phyloP scores from a whole-genome alignment of 2,113 vertebrate species.

The Odontophorus gujanensis region DNA sequence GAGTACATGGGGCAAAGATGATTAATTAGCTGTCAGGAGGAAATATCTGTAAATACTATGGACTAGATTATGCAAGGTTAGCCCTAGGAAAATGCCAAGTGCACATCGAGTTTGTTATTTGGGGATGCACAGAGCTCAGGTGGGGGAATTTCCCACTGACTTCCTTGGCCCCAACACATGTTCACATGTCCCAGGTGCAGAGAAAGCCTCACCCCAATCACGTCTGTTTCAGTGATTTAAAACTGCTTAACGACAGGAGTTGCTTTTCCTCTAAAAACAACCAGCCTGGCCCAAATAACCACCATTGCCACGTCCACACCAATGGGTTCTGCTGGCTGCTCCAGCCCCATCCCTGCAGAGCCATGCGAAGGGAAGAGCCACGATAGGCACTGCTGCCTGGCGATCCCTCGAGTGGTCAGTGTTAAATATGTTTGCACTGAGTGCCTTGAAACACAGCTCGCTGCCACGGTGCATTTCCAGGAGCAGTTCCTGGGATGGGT shows the following conservation, averaged over 20 bases:
- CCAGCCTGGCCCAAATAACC: neutral
- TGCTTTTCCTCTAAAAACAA: neutral
- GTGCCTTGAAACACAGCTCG: rapidly evolving
- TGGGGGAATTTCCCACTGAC: neutral
- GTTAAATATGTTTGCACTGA: neutral
- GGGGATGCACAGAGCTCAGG: neutral
- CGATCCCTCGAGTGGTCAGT: rapidly evolving
- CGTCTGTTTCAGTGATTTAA: neutral
- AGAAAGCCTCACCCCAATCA: rapidly evolving
- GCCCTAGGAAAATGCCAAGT: neutral
- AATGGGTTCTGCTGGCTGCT: neutral
- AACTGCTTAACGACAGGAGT: neutral
- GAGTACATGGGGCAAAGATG: rapidly evolving
- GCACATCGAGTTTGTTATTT: rapidly evolving
- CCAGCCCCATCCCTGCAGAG: neutral
- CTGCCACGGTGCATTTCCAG: neutral
- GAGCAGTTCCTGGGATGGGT: neutral
- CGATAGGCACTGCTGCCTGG: rapidly evolving
- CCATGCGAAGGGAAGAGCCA: rapidly evolving
- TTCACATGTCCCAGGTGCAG: neutral
- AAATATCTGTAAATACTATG: neutral
- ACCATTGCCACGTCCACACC: rapidly evolving
- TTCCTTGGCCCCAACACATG: neutral
- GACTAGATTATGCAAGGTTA: rapidly evolving
- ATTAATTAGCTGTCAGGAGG: neutral